Evolutionary conservation across 2,113 vertebrate species (phyloP).

Genomic region (Thomomys bottae): DNA sequence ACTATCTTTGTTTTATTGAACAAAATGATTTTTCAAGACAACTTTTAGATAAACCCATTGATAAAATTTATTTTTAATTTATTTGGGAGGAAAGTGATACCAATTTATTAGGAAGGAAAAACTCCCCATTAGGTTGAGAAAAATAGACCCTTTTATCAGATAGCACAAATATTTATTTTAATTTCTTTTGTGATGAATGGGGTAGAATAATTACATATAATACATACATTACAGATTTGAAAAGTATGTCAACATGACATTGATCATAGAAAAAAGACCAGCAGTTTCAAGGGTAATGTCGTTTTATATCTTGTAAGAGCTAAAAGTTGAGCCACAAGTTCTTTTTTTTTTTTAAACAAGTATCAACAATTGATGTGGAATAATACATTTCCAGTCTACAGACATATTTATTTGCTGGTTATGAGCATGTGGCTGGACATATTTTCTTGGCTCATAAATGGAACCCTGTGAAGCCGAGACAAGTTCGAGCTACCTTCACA

Average conservation of each 20-base stretch:
- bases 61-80: neutral
- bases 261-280: conserved; percentile 38
- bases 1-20: conserved; percentile 63
- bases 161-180: conserved; percentile 22
- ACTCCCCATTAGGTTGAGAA: neutral
- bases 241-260: neutral
- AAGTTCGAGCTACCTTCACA: neutral
- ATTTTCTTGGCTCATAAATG: conserved; percentile 4
- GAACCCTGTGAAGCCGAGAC: neutral
- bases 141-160: neutral
- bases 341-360: neutral
- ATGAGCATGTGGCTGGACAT: neutral
- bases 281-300: neutral
- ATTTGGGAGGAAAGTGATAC: conserved; percentile 31
- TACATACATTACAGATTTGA: too few relatives aligned
- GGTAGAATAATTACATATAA: neutral
- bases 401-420: neutral
- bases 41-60: neutral
- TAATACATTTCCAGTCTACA: conserved; percentile 45
- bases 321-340: neutral
- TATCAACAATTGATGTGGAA: neutral
- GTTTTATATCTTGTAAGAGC: conserved; percentile 12
- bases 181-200: conserved; percentile 40
- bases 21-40: conserved; percentile 57
- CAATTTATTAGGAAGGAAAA: conserved; percentile 21